Evolutionary conservation across 2,888 invertebrate species (phyloP), one percentile per base, ranked within the genome.

Genomic region (Priocnemis perturbator): DNA sequence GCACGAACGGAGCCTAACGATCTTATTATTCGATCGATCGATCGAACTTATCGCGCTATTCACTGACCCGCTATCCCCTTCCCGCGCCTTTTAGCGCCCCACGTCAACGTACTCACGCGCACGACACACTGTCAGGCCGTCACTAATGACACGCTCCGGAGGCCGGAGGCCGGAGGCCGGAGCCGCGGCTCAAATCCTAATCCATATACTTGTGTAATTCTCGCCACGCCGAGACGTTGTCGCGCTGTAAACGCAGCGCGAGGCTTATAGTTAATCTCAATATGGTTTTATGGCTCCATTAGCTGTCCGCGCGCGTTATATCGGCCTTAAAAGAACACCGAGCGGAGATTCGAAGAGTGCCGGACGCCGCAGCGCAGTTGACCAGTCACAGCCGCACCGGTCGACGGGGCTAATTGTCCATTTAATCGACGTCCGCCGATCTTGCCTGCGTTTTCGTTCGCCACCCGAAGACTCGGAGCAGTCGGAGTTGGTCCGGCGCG

Each of bases 271-370:
- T 67, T 67, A 67, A 70, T 70, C 74, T 76, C 57, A 59, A 65
- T 67, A 74, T 69, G 70, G 70, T 37, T 76, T 77, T 77, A 77
- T 65, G 63, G 69, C 72, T 71, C 68, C 67, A 79, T 79, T 73
- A 74, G 67, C 55, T 47, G 70, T 60, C 56, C 55, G 26, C 57
- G 64, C 37, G 60, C 52, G 58, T 57, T 60, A 64, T n/a, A 20
- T 30, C 20, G 55, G 14, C 37, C 37, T 37, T 37, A 37, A 37
- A 7, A 37, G 37, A 37, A 37, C 2, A 37, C n/a, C 26, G 26
- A 50, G 21, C 17, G 48, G 17, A 11, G 23, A 55, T 23, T 55
- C 30, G 23, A 17, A 30, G n/a, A 55, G 23, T 23, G 55, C 20
- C n/a, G n/a, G n/a, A n/a, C n/a, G n/a, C n/a, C n/a, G n/a, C n/a